Conservation (phyloP, 2,797 vertebrate species). For the Leucoraja ocellata region DNA sequence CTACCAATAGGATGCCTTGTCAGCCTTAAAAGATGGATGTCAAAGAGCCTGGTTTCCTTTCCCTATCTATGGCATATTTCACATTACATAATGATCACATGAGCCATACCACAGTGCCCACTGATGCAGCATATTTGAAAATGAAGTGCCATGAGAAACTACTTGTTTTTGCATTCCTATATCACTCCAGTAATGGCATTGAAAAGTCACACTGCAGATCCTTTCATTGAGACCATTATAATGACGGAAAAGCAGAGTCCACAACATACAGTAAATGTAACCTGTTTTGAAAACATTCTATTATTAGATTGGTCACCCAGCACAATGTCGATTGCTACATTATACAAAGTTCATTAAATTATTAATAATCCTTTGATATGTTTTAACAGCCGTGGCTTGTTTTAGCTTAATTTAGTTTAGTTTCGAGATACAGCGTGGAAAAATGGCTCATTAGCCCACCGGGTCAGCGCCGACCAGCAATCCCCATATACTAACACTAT, state of each 20-base stretch:
- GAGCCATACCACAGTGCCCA: neutral
- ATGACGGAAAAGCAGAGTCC: neutral
- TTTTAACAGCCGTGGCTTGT: neutral
- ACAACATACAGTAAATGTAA: neutral
- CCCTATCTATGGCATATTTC: neutral
- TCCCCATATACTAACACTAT: too few species aligned
- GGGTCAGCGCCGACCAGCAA: too few species aligned
- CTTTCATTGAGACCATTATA: neutral
- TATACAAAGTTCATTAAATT: neutral
- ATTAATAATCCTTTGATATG: neutral
- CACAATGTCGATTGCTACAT: neutral
- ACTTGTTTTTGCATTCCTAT: neutral
- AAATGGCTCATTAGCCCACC: neutral
- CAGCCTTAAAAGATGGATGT: neutral
- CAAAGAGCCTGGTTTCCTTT: neutral
- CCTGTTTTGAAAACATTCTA: neutral
- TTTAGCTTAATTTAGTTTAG: too few species aligned
- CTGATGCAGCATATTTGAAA: neutral
- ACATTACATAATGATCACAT: neutral
- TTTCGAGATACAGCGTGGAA: neutral
- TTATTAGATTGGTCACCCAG: neutral
- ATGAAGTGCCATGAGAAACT: neutral
- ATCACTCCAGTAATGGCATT: neutral
- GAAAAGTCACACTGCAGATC: conserved; percentile 23
- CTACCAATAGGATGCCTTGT: too few species aligned